Percentiles rank a stretch among this genome's conserved stretches.
Evolutionary conservation across 1,140 invertebrate species (phyloP).

Genomic region (Drosophila lacertosa): DNA sequence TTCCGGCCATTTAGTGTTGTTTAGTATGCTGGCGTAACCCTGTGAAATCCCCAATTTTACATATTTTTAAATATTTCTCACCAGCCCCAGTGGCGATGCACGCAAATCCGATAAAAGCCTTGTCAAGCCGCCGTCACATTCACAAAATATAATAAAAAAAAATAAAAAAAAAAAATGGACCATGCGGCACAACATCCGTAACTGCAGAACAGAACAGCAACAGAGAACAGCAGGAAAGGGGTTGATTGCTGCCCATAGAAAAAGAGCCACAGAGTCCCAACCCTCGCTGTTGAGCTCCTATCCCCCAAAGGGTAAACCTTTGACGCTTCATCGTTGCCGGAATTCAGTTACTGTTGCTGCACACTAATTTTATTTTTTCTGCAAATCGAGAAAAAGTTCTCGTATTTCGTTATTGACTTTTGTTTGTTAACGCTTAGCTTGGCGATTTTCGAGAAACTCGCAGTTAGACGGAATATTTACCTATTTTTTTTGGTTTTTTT

Average conservation of each 20-base stretch:
- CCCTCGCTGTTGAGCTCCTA: not conserved
- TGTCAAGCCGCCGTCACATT: slow-evolving; percentile 39
- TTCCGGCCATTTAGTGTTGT: slow-evolving; percentile 26
- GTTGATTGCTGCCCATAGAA: slow-evolving; percentile 61
- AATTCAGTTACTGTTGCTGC: slow-evolving; percentile 69
- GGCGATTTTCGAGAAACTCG: slow-evolving; percentile 58
- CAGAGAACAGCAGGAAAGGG: slow-evolving; percentile 46
- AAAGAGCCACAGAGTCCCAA: slow-evolving; percentile 2
- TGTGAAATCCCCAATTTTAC: slow-evolving; percentile 54
- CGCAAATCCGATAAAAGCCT: slow-evolving; percentile 72
- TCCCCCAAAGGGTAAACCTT: slow-evolving; percentile 31
- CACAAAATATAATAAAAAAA: not conserved
- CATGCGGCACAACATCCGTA: slow-evolving; percentile 34
- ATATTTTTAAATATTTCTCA: slow-evolving; percentile 55
- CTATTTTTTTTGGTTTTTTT: slow-evolving; percentile 3
- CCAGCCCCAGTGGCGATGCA: slow-evolving; percentile 24
- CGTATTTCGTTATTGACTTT: slow-evolving; percentile 79
- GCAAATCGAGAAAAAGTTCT: slow-evolving; percentile 66
- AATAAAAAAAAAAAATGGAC: slow-evolving; percentile 25
- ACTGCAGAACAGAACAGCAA: slow-evolving; percentile 37
- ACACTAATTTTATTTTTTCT: slow-evolving; percentile 78
- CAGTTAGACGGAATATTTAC: slow-evolving; percentile 3
- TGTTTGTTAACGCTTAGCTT: slow-evolving; percentile 81
- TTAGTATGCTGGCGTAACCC: slow-evolving; percentile 26
- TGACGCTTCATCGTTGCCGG: slow-evolving; percentile 55